Conservation (phyloP, 2,113 vertebrate species). For the Ailurus styani region DNA sequence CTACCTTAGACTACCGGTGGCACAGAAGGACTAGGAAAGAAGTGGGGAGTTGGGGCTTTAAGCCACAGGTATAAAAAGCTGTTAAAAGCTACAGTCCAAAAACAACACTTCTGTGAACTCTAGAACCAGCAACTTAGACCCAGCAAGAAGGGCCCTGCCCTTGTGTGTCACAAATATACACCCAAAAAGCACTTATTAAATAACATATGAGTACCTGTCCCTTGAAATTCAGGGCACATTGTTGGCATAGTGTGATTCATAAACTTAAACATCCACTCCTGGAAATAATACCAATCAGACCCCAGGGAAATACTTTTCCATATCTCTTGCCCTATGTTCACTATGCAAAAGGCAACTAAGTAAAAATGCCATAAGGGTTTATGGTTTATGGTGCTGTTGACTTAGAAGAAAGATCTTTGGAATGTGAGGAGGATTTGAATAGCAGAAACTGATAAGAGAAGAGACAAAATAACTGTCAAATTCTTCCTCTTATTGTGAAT, state of each 20-base stretch:
- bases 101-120: not conserved
- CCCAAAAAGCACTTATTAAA: not conserved
- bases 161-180: not conserved
- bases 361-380: not conserved
- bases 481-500: not conserved
- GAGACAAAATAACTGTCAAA: not conserved
- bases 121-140: not conserved
- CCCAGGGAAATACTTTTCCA: not conserved
- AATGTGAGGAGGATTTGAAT: not conserved
- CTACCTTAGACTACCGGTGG: not conserved
- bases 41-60: not conserved
- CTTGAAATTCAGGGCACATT: not conserved
- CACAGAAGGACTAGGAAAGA: not conserved
- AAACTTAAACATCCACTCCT: not conserved
- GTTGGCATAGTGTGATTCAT: not conserved
- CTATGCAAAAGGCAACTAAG: not conserved
- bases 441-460: not conserved
- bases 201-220: not conserved
- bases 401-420: not conserved
- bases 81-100: not conserved
- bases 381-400: not conserved
- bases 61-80: not conserved
- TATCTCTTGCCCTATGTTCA: not conserved
- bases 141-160: not conserved
- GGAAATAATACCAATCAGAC: not conserved